These are phyloP conservation scores for Sebastes flavidus DNA, from an alignment of 2,797 vertebrate species.

Conservation along the genomic window DNA sequence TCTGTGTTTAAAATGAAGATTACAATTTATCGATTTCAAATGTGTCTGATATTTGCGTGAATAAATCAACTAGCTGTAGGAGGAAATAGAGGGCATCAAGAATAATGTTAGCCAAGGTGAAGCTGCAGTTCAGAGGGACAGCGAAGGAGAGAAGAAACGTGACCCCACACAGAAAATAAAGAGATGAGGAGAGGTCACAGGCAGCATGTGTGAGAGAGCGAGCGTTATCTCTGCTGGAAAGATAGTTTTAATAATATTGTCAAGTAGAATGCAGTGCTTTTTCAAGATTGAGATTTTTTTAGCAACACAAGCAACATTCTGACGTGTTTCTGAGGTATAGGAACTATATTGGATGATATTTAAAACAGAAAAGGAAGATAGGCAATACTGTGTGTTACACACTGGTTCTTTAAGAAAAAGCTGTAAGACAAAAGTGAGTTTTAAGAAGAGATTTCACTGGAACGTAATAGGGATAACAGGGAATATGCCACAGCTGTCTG, in stretches of 20 bases:
- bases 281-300: background rate
- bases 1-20: background rate
- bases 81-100: background rate
- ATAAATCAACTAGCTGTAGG: background rate
- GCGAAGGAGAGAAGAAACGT: background rate
- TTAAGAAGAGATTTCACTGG: background rate
- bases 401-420: background rate
- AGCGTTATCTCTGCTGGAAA: background rate
- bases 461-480: background rate
- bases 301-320: background rate
- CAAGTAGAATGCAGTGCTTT: background rate
- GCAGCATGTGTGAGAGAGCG: too few species aligned
- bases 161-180: too few species aligned
- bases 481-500: conserved; percentile 31
- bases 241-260: background rate
- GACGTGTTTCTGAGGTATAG: background rate
- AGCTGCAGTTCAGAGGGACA: background rate
- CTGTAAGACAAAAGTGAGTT: background rate
- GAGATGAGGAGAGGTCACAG: background rate
- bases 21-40: background rate
- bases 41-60: background rate
- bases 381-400: too few species aligned
- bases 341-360: background rate
- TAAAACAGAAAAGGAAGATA: background rate
- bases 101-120: background rate